Base-by-base conservation (phyloP, 2,888 invertebrate species). In the Eumacrocentrus americanus region DNA sequence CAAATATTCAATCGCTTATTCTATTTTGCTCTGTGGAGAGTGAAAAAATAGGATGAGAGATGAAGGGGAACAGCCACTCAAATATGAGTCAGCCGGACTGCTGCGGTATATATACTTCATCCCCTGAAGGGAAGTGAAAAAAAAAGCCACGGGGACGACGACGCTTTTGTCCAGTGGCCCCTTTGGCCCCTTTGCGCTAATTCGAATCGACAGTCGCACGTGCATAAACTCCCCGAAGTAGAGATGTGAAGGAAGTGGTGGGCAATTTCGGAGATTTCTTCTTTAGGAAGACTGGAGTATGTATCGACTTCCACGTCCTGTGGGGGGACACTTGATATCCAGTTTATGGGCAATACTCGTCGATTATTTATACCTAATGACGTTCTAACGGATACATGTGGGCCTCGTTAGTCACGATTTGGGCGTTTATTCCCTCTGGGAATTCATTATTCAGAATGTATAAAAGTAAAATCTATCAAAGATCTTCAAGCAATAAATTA, bases 161-260 rank as follows among this genome's bases (percentile, higher is more conserved):
- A 25, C 22, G 29, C 46, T 48, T n/a, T 59, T 61, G 57, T 57
- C 57, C 58, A 59, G 37, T 53, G 22, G 50, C 57, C 46, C 53
- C 23, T 23, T 54, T 23, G 37, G 37, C 44, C 18, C 18, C 37
- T 35, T 34, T 37, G 42, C 58, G 62, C 66, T 68, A 66, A 68
- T 68, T 68, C 66, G 62, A 60, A 68, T 67, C 62, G 66, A 61
- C 64, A 66, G 65, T 61, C 60, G 61, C 66, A 68, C 67, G 67
- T 68, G 68, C 66, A 67, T 66, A 65, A 66, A 65, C 60, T 65
- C 64, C 63, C 63, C 55, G 59, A 58, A 61, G 57, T 62, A 34
- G 52, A 46, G 55, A 57, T 62, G 60, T 56, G 60, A 60, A 58
- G 42, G 11, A 46, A 61, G 58, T 38, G 58, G 58, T 38, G 58